phyloP scores from a whole-genome alignment of 2,113 vertebrate species.

The Prolemur simus region DNA sequence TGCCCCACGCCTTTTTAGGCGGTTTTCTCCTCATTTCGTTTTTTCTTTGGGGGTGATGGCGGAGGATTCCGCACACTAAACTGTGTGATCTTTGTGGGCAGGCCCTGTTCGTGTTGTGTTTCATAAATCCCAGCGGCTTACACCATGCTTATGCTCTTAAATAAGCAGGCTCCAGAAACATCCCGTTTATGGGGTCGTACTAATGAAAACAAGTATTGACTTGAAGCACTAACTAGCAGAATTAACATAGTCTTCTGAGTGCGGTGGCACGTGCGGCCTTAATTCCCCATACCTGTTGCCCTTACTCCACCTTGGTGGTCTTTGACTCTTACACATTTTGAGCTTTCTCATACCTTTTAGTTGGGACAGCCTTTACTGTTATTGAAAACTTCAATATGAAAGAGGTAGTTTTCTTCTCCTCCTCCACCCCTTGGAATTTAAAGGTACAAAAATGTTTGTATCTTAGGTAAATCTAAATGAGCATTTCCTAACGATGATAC shows the following conservation, averaged over 20 bases:
- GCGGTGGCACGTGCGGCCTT: background rate
- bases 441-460: background rate
- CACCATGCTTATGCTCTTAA: background rate
- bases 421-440: background rate
- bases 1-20: background rate
- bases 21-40: background rate
- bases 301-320: background rate
- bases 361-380: background rate
- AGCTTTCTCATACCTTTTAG: background rate
- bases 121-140: background rate
- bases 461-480: background rate
- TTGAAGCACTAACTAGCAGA: background rate
- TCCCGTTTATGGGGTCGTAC: background rate
- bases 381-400: background rate
- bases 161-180: background rate
- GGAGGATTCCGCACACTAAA: rapidly evolving
- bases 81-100: background rate
- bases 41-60: background rate
- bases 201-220: background rate
- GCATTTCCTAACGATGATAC: too few relatives aligned
- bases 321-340: background rate
- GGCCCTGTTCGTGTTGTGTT: background rate
- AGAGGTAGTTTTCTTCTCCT: background rate
- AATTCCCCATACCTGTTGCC: background rate
- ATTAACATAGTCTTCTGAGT: background rate